Evolutionary conservation across 2,113 vertebrate genomes (phyloP), one percentile per base, ranked within the genome.

Genomic region (Marcusenius ussheri): DNA sequence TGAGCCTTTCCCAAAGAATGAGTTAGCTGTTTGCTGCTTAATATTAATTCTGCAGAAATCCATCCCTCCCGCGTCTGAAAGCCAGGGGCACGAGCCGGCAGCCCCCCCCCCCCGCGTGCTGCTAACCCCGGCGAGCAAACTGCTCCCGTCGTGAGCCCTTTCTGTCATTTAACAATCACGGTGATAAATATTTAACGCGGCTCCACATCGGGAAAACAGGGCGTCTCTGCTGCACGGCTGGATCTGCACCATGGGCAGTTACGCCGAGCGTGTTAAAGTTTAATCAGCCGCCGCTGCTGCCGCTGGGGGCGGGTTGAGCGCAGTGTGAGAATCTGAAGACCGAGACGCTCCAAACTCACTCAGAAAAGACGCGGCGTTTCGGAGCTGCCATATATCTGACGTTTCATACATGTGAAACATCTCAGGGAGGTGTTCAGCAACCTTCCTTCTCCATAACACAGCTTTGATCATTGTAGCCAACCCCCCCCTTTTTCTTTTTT

Each of bases 181-280:
- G 58, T n/a, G 84, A 86, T 90, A 62, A 90, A 49, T 86, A 35
- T 62, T 90, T 53, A 90, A 45, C 77, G 21, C 0, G 89, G 17
- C 21, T 89, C 46, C 31, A 27, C 77, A 31, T 39, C 31, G 88
- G 66, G 62, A 51, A 89, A 49, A 89, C 46, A 50, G 62, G 31
- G 15, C 13, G 21, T 39, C 46, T 62, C 62, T 49, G n/a, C 19
- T 50, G 4, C 17, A 19, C 19, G 21, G n/a, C 42, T 56, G 10
- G 27, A 13, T 5, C 7, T 45, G 89, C 49, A 46, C 21, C 35
- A 11, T 46, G 49, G 49, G 24, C 35, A 13, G 83, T 46, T 19
- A n/a, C 6, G 53, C n/a, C 50, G 83, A n/a, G 74, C 89, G 24
- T 39, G 83, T 90, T 90, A 90, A 90, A 90, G 39, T 90, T 90